Evolutionary conservation across 2,888 invertebrate genomes (phyloP).

Genomic region (Hypercompe scribonia): DNA sequence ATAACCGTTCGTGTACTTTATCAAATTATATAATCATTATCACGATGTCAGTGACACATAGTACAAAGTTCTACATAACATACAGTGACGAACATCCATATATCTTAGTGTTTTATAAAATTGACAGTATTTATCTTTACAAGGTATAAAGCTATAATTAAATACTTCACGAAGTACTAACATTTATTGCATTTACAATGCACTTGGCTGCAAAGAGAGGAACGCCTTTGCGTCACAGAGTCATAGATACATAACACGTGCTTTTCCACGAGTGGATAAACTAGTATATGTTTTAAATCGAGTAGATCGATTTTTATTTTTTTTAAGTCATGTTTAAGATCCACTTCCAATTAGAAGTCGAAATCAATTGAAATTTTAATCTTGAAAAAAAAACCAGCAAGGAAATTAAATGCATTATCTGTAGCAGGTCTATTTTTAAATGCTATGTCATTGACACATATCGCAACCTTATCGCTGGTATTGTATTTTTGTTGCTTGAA

Average conservation of each 20-base stretch:
- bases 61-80: conserved; percentile 56
- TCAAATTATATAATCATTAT: conserved; percentile 51
- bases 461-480: conserved; percentile 25
- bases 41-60: conserved; percentile 56
- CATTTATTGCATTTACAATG: conserved; percentile 32
- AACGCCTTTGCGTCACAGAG: conserved; percentile 32
- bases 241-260: conserved; percentile 44
- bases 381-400: not conserved
- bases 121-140: conserved; percentile 17
- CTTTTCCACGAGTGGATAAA: conserved; percentile 37
- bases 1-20: conserved; percentile 39
- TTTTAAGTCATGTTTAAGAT: not conserved
- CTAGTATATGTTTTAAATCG: conserved; percentile 4
- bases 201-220: conserved; percentile 31
- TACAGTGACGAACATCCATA: conserved; percentile 50
- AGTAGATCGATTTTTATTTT: not conserved
- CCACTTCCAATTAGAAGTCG: not conserved
- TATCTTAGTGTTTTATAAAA: conserved; percentile 54
- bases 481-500: conserved; percentile 36
- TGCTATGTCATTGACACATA: conserved; percentile 20
- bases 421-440: conserved; percentile 18
- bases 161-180: conserved; percentile 27
- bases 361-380: not conserved
- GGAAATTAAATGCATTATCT: conserved; percentile 8
- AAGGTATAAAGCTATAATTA: conserved; percentile 33